A percentile compares a stretch with the other conserved stretches of the same genome.
phyloP scores from a whole-genome alignment of 92 coral and sea anemone species.

The Actinostola sp. region DNA sequence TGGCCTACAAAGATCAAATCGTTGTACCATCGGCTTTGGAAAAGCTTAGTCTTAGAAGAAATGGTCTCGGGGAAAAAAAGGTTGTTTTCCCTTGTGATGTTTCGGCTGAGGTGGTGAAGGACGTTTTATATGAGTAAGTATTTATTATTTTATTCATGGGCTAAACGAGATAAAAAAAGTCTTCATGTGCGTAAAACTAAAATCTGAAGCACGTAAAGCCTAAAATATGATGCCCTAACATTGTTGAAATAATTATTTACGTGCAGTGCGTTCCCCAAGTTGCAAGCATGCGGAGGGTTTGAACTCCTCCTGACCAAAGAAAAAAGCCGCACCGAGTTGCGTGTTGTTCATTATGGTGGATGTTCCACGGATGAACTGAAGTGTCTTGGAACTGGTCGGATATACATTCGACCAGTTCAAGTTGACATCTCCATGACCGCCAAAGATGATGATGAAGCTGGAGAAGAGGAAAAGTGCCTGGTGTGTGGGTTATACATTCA shows the following conservation, averaged over 20 bases:
- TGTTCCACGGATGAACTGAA: conserved; percentile 53
- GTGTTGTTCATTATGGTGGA: conserved; percentile 47
- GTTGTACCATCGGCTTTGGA: conserved; percentile 30
- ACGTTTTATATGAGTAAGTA: not conserved
- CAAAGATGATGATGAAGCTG: not conserved
- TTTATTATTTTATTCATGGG: too few relatives aligned
- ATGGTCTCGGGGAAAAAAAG: not conserved
- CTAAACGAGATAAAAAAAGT: too few relatives aligned
- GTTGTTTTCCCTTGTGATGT: not conserved
- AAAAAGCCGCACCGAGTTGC: conserved; percentile 41
- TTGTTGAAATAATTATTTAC: too few relatives aligned
- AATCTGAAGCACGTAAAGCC: too few relatives aligned
- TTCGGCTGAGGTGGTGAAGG: not conserved
- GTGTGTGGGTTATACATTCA: not conserved
- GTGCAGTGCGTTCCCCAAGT: conserved; percentile 46
- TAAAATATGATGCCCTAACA: too few relatives aligned
- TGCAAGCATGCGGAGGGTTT: conserved; percentile 51
- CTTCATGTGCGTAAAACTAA: too few relatives aligned
- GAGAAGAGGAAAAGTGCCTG: not conserved
- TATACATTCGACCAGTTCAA: conserved; percentile 57
- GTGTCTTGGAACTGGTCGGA: conserved; percentile 55
- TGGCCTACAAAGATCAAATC: conserved; percentile 43
- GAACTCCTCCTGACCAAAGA: conserved; percentile 35
- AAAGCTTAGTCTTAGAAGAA: conserved; percentile 14
- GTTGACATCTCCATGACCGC: conserved; percentile 13